Percentiles rank a stretch among this genome's conserved stretches.
Conservation (phyloP, 2,888 invertebrate species). For the Eristalis intricaria region DNA sequence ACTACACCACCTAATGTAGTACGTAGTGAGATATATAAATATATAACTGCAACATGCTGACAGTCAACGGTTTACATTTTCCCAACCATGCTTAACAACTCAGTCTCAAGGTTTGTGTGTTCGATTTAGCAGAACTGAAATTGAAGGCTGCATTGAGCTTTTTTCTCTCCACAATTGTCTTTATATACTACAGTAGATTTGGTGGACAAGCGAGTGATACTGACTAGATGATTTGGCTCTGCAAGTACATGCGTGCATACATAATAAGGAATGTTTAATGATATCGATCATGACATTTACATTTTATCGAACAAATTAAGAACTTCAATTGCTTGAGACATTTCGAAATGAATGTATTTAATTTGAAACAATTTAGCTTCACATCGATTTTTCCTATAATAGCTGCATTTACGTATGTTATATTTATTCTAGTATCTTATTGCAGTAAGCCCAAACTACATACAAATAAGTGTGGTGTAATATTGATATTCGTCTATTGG, state of each 20-base stretch:
- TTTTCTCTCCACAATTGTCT: slow-evolving; percentile 19
- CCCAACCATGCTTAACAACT: slow-evolving; percentile 31
- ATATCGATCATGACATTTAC: not conserved
- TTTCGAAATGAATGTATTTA: no score
- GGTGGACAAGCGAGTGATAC: not conserved
- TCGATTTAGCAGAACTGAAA: slow-evolving; percentile 62
- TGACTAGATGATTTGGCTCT: not conserved
- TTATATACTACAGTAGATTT: not conserved
- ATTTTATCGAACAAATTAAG: not conserved
- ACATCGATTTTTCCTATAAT: no score
- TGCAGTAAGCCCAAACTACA: not conserved
- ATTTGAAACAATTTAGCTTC: no score
- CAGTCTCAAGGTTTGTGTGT: slow-evolving; percentile 58
- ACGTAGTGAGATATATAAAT: not conserved
- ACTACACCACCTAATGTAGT: not conserved
- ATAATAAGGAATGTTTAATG: slow-evolving; percentile 11
- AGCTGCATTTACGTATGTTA: no score
- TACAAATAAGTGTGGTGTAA: no score
- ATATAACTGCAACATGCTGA: not conserved
- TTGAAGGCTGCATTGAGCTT: slow-evolving; percentile 48
- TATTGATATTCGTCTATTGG: no score
- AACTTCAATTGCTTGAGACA: no score
- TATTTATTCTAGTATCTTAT: not conserved
- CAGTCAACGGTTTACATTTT: slow-evolving; percentile 48
- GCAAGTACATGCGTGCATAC: not conserved